A percentile compares a stretch with the other conserved stretches of the same genome.
These are phyloP conservation scores for Poecilia gillii DNA, from an alignment of 2,797 vertebrate species.

Conservation along the genomic window DNA sequence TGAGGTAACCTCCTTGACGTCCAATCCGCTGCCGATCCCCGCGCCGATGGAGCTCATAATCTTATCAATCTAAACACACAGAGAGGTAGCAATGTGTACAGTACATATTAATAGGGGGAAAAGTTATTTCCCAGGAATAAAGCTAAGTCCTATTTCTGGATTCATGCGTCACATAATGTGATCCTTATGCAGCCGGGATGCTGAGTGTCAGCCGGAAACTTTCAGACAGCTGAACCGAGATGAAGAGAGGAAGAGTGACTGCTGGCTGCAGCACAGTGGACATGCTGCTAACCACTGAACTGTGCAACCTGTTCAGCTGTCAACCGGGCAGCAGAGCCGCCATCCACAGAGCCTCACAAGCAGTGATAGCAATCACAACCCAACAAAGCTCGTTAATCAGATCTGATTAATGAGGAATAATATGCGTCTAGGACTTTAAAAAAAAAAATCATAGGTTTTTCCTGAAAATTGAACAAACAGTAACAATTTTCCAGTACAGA, in stretches of 20 bases:
- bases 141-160: slow-evolving; percentile 61
- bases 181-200: slow-evolving; percentile 47
- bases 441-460: not conserved
- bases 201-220: slow-evolving; percentile 46
- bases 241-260: slow-evolving; percentile 29
- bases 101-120: slow-evolving; percentile 17
- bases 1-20: slow-evolving; percentile 82
- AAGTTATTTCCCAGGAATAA: slow-evolving; percentile 56
- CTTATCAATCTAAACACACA: slow-evolving; percentile 90
- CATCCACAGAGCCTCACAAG: not conserved
- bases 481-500: not conserved
- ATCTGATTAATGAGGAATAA: not conserved
- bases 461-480: not conserved
- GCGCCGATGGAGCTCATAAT: slow-evolving; percentile 97
- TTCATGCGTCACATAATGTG: slow-evolving; percentile 55
- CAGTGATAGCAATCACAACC: not conserved
- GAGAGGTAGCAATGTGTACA: slow-evolving; percentile 23
- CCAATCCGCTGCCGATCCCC: slow-evolving; percentile 89
- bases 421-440: not conserved
- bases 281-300: slow-evolving; percentile 39
- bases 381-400: not conserved
- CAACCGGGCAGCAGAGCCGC: slow-evolving; percentile 22
- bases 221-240: slow-evolving; percentile 26
- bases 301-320: slow-evolving; percentile 30
- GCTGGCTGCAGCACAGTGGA: slow-evolving; percentile 16